Evolutionary conservation across 23 tunicate genomes (phyloP).

Genomic region (Styela clava): DNA sequence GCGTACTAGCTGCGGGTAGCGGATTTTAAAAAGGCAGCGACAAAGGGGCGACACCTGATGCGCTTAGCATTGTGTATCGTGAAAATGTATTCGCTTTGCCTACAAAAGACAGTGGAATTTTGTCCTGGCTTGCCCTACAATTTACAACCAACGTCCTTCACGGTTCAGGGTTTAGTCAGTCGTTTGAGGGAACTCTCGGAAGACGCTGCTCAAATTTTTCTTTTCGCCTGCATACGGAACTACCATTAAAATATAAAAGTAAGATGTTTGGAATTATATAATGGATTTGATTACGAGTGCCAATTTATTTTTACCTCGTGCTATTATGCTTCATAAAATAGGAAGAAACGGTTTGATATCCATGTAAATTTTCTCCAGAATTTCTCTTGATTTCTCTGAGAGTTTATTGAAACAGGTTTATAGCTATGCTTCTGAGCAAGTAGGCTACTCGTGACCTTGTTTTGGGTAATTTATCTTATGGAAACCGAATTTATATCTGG

Average conservation of each 20-base stretch:
- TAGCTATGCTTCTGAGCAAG: no score
- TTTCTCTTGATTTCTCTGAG: no score
- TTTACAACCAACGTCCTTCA: not conserved
- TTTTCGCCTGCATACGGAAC: not conserved
- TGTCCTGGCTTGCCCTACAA: constrained; percentile 15
- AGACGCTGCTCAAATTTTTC: not conserved
- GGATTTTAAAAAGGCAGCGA: not conserved
- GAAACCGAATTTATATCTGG: no score
- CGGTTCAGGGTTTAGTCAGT: not conserved
- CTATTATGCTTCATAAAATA: no score
- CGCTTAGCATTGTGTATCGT: not conserved
- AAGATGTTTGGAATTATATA: no score
- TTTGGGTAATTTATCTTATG: no score
- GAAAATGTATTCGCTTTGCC: not conserved
- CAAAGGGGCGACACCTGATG: not conserved
- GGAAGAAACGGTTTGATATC: no score
- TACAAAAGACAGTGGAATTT: not conserved
- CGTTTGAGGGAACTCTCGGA: not conserved
- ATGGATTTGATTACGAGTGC: no score
- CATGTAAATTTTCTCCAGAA: no score
- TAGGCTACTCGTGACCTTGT: no score
- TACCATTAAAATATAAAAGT: not conserved
- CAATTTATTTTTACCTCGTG: no score
- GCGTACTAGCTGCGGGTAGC: not conserved
- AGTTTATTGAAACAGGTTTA: no score